These are phyloP conservation scores for Bactericera cockerelli DNA, from an alignment of 1,140 invertebrate genomes.

Conservation along the genomic window DNA sequence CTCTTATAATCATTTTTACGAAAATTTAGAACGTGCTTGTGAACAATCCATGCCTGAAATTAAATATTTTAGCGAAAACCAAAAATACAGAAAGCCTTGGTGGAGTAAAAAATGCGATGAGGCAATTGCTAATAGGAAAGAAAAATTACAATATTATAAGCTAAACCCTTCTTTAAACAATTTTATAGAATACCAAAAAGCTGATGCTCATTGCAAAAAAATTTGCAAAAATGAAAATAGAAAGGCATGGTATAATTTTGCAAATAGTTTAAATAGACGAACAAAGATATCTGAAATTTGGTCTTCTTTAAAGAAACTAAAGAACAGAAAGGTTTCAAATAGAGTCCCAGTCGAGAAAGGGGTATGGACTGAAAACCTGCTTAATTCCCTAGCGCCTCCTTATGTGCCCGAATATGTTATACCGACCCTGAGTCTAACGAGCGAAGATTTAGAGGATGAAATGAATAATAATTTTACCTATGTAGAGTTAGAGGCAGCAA, in stretches of 20 bases:
- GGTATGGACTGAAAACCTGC: background rate
- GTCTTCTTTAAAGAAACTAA: background rate
- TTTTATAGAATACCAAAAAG: constrained; percentile 5
- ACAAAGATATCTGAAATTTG: constrained; percentile 1
- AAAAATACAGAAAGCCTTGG: constrained; percentile 3
- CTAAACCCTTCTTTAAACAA: background rate
- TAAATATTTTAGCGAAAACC: constrained; percentile 6
- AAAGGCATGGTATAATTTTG: too few species aligned
- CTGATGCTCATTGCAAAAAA: background rate
- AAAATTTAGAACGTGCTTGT: background rate
- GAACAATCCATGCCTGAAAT: background rate
- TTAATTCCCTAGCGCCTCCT: background rate
- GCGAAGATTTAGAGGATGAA: background rate
- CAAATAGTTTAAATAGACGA: constrained; percentile 2
- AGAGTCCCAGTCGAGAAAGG: background rate
- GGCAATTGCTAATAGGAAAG: background rate
- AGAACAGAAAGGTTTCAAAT: background rate
- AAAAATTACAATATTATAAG: background rate
- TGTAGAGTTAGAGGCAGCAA: background rate
- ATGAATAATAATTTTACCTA: background rate
- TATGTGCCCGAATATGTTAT: background rate
- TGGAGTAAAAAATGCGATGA: constrained; percentile 1
- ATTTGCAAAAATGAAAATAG: too few species aligned
- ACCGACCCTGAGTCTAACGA: background rate
- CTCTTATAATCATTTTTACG: background rate